phyloP scores from a whole-genome alignment of 2,113 vertebrate species.

The Rhea pennata region DNA sequence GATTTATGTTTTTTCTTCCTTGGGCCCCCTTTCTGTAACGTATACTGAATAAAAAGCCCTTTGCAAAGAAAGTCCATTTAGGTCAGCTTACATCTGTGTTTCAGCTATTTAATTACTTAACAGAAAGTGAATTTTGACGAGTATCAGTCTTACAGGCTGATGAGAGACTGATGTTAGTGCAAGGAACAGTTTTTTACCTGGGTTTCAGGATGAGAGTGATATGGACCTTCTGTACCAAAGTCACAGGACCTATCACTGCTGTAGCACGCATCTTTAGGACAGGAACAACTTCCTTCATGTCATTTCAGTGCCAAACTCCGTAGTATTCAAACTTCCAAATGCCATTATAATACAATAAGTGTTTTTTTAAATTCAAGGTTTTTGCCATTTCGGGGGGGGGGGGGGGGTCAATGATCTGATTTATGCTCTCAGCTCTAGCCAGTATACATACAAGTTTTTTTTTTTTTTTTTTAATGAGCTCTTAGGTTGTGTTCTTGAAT shows the following conservation, averaged over 20 bases:
- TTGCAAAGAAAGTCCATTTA: neutral
- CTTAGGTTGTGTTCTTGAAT: neutral
- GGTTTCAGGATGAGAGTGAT: neutral
- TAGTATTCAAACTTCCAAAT: neutral
- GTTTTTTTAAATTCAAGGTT: neutral
- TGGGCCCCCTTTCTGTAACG: neutral
- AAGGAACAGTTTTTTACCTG: rapidly evolving
- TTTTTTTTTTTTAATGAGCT: neutral
- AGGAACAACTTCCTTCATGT: neutral
- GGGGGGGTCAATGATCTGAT: neutral
- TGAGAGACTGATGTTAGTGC: neutral
- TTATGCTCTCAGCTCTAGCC: neutral
- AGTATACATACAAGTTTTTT: neutral
- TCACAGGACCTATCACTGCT: neutral
- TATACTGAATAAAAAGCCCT: neutral
- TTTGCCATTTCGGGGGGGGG: slow-evolving; percentile 1
- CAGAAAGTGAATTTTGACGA: neutral
- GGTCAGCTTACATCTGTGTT: neutral
- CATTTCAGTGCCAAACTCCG: neutral
- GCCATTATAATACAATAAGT: neutral
- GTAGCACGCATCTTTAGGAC: neutral
- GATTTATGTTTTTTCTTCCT: neutral
- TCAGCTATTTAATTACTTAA: neutral
- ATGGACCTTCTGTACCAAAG: neutral
- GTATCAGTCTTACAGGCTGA: neutral